phyloP scores from a whole-genome alignment of 2,113 vertebrate species.

The Symphodus melops region DNA sequence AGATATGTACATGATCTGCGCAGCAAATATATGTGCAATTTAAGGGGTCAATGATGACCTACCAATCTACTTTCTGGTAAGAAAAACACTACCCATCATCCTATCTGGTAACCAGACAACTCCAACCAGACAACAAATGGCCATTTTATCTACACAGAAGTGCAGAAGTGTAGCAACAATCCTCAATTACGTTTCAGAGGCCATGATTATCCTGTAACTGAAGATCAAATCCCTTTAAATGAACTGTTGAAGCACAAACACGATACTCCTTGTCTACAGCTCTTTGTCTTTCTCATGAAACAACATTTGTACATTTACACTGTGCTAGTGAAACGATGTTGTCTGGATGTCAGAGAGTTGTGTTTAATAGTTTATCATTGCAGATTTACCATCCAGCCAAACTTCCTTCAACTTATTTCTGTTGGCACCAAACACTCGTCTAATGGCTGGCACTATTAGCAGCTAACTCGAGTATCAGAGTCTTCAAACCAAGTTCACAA shows the following conservation, averaged over 20 bases:
- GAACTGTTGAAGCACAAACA: slow-evolving; percentile 21
- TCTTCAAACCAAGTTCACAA: neutral
- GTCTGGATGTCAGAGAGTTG: neutral
- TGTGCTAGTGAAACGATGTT: neutral
- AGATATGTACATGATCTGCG: too few species aligned
- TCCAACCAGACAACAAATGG: neutral
- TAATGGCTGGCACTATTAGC: neutral
- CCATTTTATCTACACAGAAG: too few species aligned
- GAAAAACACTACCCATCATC: neutral
- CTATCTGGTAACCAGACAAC: too few species aligned
- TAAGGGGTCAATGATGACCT: slow-evolving; percentile 7
- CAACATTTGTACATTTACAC: neutral
- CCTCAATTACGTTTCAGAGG: neutral
- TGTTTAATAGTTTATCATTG: neutral
- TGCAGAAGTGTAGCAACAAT: neutral
- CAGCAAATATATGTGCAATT: too few species aligned
- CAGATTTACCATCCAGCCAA: neutral
- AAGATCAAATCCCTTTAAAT: slow-evolving; percentile 36
- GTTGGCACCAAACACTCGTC: too few species aligned
- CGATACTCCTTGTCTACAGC: neutral
- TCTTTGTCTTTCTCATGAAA: neutral
- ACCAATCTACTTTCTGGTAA: neutral
- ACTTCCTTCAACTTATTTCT: neutral
- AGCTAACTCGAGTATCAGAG: slow-evolving; percentile 3
- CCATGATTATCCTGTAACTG: neutral